Percentiles rank a stretch among this genome's conserved stretches.
Conservation (phyloP, 2,797 vertebrate genomes). For the Coregonus ussuriensis region DNA sequence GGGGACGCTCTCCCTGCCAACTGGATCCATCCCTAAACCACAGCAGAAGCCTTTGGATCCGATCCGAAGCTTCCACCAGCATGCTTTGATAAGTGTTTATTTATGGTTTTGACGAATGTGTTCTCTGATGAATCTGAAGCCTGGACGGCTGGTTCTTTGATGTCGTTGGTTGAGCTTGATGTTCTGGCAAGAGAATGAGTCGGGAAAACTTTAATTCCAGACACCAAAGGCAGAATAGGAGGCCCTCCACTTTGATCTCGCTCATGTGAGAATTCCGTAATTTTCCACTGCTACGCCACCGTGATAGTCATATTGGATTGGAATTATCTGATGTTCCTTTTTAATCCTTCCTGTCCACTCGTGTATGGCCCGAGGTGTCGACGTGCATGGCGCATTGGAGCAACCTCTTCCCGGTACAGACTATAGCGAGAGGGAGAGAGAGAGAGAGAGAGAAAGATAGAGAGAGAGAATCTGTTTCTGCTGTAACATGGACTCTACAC, state of each 20-base stretch:
- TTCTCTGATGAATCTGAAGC: slow-evolving; percentile 58
- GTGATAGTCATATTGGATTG: slow-evolving; percentile 72
- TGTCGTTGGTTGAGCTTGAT: slow-evolving; percentile 57
- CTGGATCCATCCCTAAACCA: slow-evolving; percentile 66
- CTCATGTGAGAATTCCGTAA: slow-evolving; percentile 64
- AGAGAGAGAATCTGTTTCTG: slow-evolving; percentile 4
- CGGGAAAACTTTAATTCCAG: slow-evolving; percentile 65
- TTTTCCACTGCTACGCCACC: slow-evolving; percentile 70
- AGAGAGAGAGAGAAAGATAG: slow-evolving; percentile 24
- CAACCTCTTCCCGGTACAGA: slow-evolving; percentile 52
- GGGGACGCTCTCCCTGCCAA: slow-evolving; percentile 62
- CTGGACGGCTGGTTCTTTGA: slow-evolving; percentile 64
- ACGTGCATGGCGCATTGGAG: slow-evolving; percentile 56
- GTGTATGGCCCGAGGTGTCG: slow-evolving; percentile 64
- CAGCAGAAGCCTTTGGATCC: slow-evolving; percentile 48
- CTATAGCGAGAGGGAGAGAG: slow-evolving; percentile 52
- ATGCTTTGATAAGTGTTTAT: slow-evolving; percentile 57
- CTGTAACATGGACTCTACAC: too few species aligned
- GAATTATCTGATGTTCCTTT: slow-evolving; percentile 59
- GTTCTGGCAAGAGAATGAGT: slow-evolving; percentile 47
- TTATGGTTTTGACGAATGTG: slow-evolving; percentile 47
- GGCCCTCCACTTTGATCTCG: slow-evolving; percentile 74
- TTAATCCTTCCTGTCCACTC: slow-evolving; percentile 64
- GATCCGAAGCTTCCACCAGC: slow-evolving; percentile 53
- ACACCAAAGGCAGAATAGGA: slow-evolving; percentile 65